These are phyloP conservation scores for Drosophila novamexicana DNA, from an alignment of 1,140 invertebrate species.

Conservation along the genomic window DNA sequence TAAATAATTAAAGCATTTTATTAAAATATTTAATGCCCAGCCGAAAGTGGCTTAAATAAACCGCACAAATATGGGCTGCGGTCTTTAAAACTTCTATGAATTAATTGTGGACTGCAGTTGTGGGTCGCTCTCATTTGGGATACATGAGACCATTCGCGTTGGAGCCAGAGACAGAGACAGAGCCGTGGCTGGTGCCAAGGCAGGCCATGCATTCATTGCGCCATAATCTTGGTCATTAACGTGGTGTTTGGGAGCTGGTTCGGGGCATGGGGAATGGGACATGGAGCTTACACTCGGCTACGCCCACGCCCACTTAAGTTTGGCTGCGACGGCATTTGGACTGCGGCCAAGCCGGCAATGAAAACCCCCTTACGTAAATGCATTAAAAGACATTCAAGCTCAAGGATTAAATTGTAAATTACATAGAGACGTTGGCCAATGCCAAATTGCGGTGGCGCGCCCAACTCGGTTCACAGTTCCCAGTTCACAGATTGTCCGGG, in stretches of 20 bases:
- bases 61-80: slow-evolving; percentile 12
- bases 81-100: slow-evolving; percentile 59
- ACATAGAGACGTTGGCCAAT: slow-evolving; percentile 71
- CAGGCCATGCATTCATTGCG: slow-evolving; percentile 78
- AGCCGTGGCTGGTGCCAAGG: slow-evolving; percentile 14
- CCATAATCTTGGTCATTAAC: slow-evolving; percentile 82
- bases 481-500: slow-evolving; percentile 34
- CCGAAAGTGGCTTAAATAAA: slow-evolving; percentile 28
- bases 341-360: slow-evolving; percentile 53
- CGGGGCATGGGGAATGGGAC: not conserved
- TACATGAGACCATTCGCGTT: slow-evolving; percentile 25
- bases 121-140: not conserved
- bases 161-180: slow-evolving; percentile 30
- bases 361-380: slow-evolving; percentile 54
- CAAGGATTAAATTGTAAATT: slow-evolving; percentile 83
- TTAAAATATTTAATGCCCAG: slow-evolving; percentile 65
- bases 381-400: slow-evolving; percentile 79
- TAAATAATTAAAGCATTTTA: slow-evolving; percentile 70
- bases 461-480: not conserved
- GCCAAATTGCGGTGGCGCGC: slow-evolving; percentile 64
- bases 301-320: not conserved
- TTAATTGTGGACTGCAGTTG: slow-evolving; percentile 64
- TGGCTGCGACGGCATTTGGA: slow-evolving; percentile 45
- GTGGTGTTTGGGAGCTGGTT: slow-evolving; percentile 12
- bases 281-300: not conserved